phyloP scores from a whole-genome alignment of 2,888 invertebrate species.

The Drosophila trichaetosa region DNA sequence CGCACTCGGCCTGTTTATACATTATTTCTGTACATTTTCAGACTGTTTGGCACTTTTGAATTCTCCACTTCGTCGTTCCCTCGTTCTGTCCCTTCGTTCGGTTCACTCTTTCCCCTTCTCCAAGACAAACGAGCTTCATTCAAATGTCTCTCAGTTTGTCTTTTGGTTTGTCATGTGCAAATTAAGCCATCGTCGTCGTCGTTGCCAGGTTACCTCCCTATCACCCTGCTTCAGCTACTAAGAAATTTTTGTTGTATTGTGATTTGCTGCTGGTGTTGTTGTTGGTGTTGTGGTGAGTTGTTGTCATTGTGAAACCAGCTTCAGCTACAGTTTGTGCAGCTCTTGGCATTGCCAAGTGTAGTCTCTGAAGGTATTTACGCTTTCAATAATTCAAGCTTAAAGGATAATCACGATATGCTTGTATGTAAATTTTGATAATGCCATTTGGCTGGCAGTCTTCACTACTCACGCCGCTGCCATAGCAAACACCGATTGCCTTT shows the following conservation, averaged over 20 bases:
- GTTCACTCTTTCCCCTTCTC: background rate
- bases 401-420: slow-evolving; percentile 80
- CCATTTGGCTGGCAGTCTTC: slow-evolving; percentile 65
- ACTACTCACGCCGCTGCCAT: slow-evolving; percentile 10
- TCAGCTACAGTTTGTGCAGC: slow-evolving; percentile 21
- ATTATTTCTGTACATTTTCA: slow-evolving; percentile 22
- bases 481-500: slow-evolving; percentile 1
- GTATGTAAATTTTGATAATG: slow-evolving; percentile 81
- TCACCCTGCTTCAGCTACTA: slow-evolving; percentile 18
- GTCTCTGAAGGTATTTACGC: slow-evolving; percentile 77
- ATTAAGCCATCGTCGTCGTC: slow-evolving; percentile 65
- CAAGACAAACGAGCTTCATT: slow-evolving; percentile 27
- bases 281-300: slow-evolving; percentile 18
- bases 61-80: background rate
- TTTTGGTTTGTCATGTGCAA: slow-evolving; percentile 74
- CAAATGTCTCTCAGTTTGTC: slow-evolving; percentile 65
- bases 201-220: slow-evolving; percentile 14
- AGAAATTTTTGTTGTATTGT: slow-evolving; percentile 45
- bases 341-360: slow-evolving; percentile 44
- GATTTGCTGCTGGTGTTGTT: slow-evolving; percentile 12
- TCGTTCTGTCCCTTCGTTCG: background rate
- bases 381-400: slow-evolving; percentile 82
- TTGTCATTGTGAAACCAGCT: slow-evolving; percentile 42
- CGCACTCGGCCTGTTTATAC: slow-evolving; percentile 30
- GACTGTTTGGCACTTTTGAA: slow-evolving; percentile 11